Evolutionary conservation across 2,888 invertebrate genomes (phyloP).

Genomic region (Crossocerus cetratus): DNA sequence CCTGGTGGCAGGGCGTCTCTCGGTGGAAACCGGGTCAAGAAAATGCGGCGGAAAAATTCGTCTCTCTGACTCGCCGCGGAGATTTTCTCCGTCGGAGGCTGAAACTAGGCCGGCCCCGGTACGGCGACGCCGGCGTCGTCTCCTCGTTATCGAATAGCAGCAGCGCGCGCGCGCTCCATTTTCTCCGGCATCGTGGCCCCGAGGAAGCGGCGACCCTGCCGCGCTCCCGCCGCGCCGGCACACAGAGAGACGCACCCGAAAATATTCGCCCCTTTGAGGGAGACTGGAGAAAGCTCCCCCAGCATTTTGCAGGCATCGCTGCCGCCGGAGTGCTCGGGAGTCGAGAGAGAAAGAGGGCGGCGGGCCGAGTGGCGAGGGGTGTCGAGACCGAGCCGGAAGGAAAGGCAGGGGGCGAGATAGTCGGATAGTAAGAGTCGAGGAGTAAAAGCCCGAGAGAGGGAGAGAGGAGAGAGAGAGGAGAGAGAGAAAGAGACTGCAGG

Average conservation of each 20-base stretch:
- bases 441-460: background rate
- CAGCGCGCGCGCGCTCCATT: constrained; percentile 36
- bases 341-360: background rate
- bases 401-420: constrained; percentile 3
- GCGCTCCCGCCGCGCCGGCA: background rate
- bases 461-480: background rate
- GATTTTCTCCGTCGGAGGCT: constrained; percentile 36
- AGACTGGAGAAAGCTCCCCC: no score
- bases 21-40: constrained; percentile 48
- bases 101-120: constrained; percentile 43
- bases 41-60: constrained; percentile 51
- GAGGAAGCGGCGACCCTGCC: background rate
- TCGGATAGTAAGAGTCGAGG: background rate
- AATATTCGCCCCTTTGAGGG: no score
- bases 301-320: no score
- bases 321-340: background rate
- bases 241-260: background rate
- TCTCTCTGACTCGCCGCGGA: constrained; percentile 37
- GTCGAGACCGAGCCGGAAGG: background rate
- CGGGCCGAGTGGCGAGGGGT: background rate
- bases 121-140: no score
- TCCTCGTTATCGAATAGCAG: constrained; percentile 51
- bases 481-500: background rate
- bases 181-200: constrained; percentile 37
- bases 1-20: constrained; percentile 40